Evolutionary conservation across 2,888 invertebrate species (phyloP), one percentile per base, ranked within the genome.

Genomic region (Cloeon dipterum): DNA sequence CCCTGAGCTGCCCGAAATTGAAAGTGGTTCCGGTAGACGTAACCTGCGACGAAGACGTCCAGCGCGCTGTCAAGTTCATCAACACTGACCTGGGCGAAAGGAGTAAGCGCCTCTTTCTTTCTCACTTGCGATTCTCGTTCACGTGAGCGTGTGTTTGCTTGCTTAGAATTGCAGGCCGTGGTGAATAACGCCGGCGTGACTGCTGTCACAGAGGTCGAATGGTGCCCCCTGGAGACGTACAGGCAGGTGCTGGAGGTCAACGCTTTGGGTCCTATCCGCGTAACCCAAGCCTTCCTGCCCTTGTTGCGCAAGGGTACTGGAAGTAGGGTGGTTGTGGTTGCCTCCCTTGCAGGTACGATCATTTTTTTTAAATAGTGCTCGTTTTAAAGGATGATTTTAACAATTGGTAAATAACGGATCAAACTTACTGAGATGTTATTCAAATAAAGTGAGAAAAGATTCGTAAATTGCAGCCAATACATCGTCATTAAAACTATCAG

Each of bases 151-250:
- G n/a, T n/a, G n/a, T n/a, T n/a, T n/a, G n/a, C n/a, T n/a, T n/a
- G n/a, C n/a, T n/a, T 43, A 61, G 60, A 46, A 20, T 44, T 63
- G 14, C 62, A 61, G 62, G 60, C 56, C 3, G 42, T 64, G n/a
- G 58, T 63, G 4, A 62, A 62, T 50, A 63, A 62, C 48, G 62
- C 63, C 3, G 63, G 62, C 1, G 49, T 62, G 5, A 55, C 56
- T 26, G 48, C 49, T 39, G 51, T 53, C 34, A 58, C 59, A 0
- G 59, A 59, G 37, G 50, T 61, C 26, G 63, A 63, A 41, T 58
- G 61, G 52, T 51, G 56, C 32, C 50, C 58, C 3, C 47, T 60
- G 43, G 53, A 55, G 10, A 50, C 53, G 35, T 61, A 55, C 46
- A 41, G 46, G 25, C 44, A 46, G 16, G 46, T 49, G 36, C 45